Evolutionary conservation across 2,113 vertebrate species (phyloP).

Genomic region (Caranx ignobilis): DNA sequence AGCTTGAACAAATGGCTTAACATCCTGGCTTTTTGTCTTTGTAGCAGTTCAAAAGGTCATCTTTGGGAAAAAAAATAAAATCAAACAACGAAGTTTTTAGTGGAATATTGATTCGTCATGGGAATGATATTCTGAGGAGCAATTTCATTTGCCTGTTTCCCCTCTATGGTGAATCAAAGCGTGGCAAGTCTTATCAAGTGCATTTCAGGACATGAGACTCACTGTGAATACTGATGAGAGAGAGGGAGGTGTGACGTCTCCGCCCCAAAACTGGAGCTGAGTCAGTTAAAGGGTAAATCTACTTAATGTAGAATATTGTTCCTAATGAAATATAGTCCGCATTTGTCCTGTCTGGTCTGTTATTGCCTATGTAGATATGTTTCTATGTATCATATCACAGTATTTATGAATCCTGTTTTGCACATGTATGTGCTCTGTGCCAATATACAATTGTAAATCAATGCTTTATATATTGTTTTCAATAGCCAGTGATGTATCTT

Average conservation of each 20-base stretch:
- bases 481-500: neutral
- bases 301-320: conserved; percentile 17
- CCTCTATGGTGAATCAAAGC: conserved; percentile 65
- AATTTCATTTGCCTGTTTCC: conserved; percentile 63
- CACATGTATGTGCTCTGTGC: neutral
- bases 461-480: neutral
- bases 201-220: conserved; percentile 47
- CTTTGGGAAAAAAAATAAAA: conserved; percentile 11
- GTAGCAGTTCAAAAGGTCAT: conserved; percentile 62
- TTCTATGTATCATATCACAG: neutral
- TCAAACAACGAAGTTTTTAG: conserved; percentile 47
- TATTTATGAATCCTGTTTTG: conserved; percentile 1
- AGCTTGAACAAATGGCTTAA: conserved; percentile 13
- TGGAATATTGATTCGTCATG: conserved; percentile 70
- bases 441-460: too few relatives aligned
- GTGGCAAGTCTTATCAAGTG: conserved; percentile 57
- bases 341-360: neutral
- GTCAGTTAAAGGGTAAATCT: conserved; percentile 38
- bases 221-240: conserved; percentile 71
- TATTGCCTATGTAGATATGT: neutral
- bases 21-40: conserved; percentile 27
- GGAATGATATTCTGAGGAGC: conserved; percentile 53
- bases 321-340: neutral
- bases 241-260: neutral
- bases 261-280: conserved; percentile 25